Base-by-base conservation (phyloP, 2,113 vertebrate genomes). In the Anguilla rostrata region DNA sequence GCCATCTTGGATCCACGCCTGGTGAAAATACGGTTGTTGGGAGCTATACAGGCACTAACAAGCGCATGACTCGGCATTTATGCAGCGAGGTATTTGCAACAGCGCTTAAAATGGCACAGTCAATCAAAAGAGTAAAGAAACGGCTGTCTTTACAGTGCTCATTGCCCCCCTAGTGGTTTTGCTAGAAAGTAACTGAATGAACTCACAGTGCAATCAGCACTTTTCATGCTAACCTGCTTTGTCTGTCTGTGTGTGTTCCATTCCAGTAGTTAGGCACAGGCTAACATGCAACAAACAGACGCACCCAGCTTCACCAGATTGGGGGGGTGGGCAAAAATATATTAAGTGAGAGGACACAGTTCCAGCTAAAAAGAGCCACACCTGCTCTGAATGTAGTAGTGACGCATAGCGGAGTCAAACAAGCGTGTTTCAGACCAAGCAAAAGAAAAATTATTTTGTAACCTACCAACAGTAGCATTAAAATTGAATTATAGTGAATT, bases 131-230 rank as follows among this genome's bases (percentile, higher is more conserved):
- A n/a, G 22, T 12, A 75, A n/a, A 75, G 66, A 34, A 89, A 91
- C 92, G 93, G 92, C 93, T 92, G 91, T 86, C 90, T 90, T 91
- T 91, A 91, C 92, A 91, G 90, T 46, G 91, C 91, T 92, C 90
- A 4, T 22, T 91, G 93, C 92, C 89, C 91, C 92, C 89, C 89
- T 91, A 92, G 91, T 90, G 93, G 93, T 93, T 94, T 92, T 93
- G 87, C 89, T 92, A 91, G 93, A 92, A 92, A 91, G 92, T 92
- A 92, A 92, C 20, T 63, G 26, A 26, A 63, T 57, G 0, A 66
- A 26, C 60, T 66, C 18, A 1, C 20, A 7, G 22, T 66, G 26
- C 22, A 66, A 66, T 26, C 18, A 2, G 7, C 60, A 22, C 4
- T 22, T 20, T 26, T 5, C 5, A 66, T 8, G 22, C 60, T 66